A percentile compares a stretch with the other conserved stretches of the same genome.
Conservation (phyloP, 2,797 vertebrate genomes). For the Phoebastria nigripes region DNA sequence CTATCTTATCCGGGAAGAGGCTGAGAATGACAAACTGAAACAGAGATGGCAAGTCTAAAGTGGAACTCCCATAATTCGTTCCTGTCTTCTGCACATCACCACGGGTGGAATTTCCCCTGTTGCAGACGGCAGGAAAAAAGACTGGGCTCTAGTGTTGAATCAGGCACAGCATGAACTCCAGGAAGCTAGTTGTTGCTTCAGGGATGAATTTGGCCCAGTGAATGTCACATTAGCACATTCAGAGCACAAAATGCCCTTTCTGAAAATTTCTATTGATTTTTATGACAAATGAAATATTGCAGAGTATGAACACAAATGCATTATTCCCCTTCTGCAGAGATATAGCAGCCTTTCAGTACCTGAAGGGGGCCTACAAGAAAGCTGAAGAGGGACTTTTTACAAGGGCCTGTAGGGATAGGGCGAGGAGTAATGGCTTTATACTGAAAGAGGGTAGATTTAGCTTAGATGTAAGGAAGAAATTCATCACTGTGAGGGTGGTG, state of each 20-base stretch:
- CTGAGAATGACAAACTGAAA: background rate
- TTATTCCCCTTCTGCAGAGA: background rate
- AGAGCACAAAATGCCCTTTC: slow-evolving; percentile 21
- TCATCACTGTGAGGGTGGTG: background rate
- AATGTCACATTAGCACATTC: slow-evolving; percentile 42
- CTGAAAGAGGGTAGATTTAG: background rate
- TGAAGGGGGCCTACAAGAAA: background rate
- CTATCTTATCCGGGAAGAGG: background rate
- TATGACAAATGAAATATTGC: background rate
- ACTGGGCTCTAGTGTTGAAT: background rate
- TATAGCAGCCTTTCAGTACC: background rate
- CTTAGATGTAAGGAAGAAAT: background rate
- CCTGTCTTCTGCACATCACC: background rate
- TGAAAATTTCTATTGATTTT: slow-evolving; percentile 44
- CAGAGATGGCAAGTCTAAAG: background rate
- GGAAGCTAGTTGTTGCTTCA: background rate
- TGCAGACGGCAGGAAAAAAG: background rate
- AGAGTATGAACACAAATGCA: background rate
- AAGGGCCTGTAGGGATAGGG: background rate
- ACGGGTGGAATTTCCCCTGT: background rate
- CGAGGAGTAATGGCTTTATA: background rate
- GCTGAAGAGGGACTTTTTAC: background rate
- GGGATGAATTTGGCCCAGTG: background rate
- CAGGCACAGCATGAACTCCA: background rate
- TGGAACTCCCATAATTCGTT: background rate